Percentiles rank a stretch among this genome's conserved stretches.
Evolutionary conservation across 2,113 vertebrate genomes (phyloP).

Genomic region (Elachura formosa): DNA sequence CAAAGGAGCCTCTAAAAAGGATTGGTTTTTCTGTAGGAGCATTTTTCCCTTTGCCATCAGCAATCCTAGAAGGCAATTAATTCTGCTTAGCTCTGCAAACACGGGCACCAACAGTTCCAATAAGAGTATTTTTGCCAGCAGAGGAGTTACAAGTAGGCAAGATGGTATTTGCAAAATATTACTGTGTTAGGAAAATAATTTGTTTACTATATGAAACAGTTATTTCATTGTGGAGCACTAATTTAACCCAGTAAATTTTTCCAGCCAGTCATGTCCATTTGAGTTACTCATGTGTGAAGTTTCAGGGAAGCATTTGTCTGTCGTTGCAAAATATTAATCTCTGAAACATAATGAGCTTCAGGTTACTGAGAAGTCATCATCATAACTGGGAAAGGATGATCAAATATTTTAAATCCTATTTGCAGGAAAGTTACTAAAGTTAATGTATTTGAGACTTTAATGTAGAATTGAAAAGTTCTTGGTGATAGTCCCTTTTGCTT

Average conservation of each 20-base stretch:
- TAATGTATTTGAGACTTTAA: background rate
- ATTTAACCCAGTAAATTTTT: constrained; percentile 1
- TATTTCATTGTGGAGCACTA: background rate
- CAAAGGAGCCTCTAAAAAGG: background rate
- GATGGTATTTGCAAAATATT: background rate
- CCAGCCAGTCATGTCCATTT: background rate
- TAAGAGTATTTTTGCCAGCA: background rate
- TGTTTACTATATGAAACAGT: background rate
- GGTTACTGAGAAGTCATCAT: background rate
- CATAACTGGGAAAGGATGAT: background rate
- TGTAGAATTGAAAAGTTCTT: background rate
- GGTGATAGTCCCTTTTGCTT: background rate
- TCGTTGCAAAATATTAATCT: background rate
- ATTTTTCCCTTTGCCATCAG: background rate
- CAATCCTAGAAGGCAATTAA: background rate
- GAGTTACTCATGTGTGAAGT: background rate
- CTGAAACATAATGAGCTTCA: background rate
- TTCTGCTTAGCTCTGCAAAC: background rate
- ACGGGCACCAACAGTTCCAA: background rate
- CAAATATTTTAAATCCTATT: background rate
- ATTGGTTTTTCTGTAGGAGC: background rate
- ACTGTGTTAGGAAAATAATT: background rate
- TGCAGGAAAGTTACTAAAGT: background rate
- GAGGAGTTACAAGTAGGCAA: background rate
- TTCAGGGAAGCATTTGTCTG: background rate